Conservation (phyloP, 2,797 vertebrate species). For the Ataeniobius toweri region DNA sequence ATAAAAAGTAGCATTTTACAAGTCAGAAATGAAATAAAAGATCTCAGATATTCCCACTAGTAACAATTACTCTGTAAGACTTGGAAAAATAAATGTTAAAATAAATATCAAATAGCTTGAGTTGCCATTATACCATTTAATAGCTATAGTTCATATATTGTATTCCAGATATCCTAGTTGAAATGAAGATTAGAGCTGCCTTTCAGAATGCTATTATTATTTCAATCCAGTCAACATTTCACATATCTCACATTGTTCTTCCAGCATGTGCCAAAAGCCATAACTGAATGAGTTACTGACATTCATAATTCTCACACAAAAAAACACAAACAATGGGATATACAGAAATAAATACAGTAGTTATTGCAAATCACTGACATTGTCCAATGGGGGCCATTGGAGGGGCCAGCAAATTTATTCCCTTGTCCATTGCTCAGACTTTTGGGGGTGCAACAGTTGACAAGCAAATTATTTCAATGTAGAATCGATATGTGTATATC, state of each 20-base stretch:
- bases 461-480: neutral
- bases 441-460: neutral
- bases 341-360: neutral
- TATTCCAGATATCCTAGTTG: neutral
- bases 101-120: neutral
- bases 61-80: too few species aligned
- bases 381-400: neutral
- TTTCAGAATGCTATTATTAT: neutral
- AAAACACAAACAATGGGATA: neutral
- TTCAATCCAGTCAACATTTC: neutral
- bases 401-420: neutral
- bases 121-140: neutral
- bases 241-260: neutral
- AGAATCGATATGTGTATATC: neutral
- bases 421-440: neutral
- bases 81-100: too few species aligned
- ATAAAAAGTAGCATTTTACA: too few species aligned
- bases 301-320: neutral
- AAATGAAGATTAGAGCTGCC: neutral
- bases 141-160: neutral
- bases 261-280: neutral
- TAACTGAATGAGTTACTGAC: neutral
- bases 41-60: too few species aligned
- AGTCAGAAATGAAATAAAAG: too few species aligned
- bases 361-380: neutral